Base-by-base conservation (phyloP, 2,797 vertebrate genomes). In the Xiphorhynchus erythropygius region DNA sequence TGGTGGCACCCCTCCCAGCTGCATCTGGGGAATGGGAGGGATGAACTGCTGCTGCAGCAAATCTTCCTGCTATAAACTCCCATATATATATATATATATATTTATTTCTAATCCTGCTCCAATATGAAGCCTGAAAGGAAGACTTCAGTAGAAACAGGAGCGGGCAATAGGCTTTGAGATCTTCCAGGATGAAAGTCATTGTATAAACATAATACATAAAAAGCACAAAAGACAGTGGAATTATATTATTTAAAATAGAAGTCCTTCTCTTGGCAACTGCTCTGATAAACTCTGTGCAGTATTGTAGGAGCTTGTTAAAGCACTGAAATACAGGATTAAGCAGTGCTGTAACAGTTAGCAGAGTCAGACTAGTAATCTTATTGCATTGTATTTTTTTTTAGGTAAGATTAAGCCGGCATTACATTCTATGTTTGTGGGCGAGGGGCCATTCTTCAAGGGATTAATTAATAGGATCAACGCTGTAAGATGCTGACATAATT, bases 281-380 rank as follows among this genome's bases (percentile, higher is more conserved):
- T 81, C 92, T 88, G 93, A 88, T 96, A 89, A 95, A 96, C 76
- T 91, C 78, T 5, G 3, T 37, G 8, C 82, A 73, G 79, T 46
- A 18, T 84, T 93, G 57, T 47, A 93, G 84, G 76, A 96, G 84
- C 84, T 94, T 95, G 89, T 94, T 96, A 73, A 83, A 91, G 89
- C 87, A 68, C 55, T 0, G 0, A 95, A 95, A 87, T 84, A 64
- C 52, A 79, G 90, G 95, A 96, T 95, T 96, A 95, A 90, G 89
- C 90, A 52, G 71, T 30, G 70, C 87, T 90, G 84, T 76, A 95
- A 47, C 84, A 90, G 86, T 95, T 94, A 96, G 86, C 77, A 71
- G 83, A 93, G 87, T 92, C 92, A 92, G 85, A 86, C 65, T 13
- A 91, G 87, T 94, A 91, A 95, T 94, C 93, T 95, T 81, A 93